These are phyloP conservation scores for Phortica okadai DNA, from an alignment of 2,888 invertebrate species.

Conservation along the genomic window DNA sequence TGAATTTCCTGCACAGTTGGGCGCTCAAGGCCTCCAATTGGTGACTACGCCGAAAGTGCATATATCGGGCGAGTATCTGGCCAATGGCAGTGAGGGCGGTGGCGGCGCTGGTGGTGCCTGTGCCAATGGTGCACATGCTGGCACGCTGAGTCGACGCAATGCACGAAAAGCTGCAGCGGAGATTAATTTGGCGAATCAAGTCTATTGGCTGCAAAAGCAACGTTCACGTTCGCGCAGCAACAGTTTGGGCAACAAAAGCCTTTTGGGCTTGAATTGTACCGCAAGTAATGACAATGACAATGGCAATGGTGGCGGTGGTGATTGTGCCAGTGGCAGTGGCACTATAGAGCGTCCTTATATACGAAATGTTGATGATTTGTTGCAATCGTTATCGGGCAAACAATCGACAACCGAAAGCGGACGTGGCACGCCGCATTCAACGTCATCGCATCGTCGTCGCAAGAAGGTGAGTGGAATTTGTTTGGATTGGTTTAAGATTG, in stretches of 20 bases:
- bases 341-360: conserved; percentile 61
- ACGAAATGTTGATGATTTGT: conserved; percentile 73
- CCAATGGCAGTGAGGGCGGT: conserved; percentile 51
- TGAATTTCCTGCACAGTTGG: conserved; percentile 72
- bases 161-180: conserved; percentile 69
- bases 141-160: conserved; percentile 55
- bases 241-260: conserved; percentile 66
- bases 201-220: conserved; percentile 73
- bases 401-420: conserved; percentile 52
- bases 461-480: conserved; percentile 67
- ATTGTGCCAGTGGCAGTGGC: conserved; percentile 22
- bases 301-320: conserved; percentile 38
- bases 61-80: conserved; percentile 73
- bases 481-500: too few species aligned
- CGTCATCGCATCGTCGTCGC: conserved; percentile 64
- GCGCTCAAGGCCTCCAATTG: conserved; percentile 70
- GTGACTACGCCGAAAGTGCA: conserved; percentile 73
- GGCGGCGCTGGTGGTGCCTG: conserved; percentile 36
- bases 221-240: conserved; percentile 70
- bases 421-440: conserved; percentile 63
- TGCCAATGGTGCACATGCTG: conserved; percentile 36
- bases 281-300: conserved; percentile 27
- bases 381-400: conserved; percentile 64
- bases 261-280: conserved; percentile 53
- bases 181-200: conserved; percentile 72